A percentile compares a stretch with the other conserved stretches of the same genome.
These are phyloP conservation scores for Phoxinus dragarum DNA, from an alignment of 2,797 vertebrate genomes.

Conservation along the genomic window DNA sequence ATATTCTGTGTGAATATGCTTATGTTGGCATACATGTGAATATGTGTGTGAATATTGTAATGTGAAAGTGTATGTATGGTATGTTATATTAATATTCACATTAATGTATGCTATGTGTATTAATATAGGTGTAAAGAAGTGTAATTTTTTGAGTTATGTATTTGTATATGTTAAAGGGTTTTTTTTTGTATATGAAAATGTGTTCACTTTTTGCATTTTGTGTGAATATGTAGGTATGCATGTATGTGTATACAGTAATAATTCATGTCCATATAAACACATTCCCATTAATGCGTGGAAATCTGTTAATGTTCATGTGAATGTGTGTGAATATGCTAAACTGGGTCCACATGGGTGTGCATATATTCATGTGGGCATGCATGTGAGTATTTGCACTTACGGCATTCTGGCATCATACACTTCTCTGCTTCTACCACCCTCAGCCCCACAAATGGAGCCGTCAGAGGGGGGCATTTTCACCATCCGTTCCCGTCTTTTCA, in stretches of 20 bases:
- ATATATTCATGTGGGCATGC: background rate
- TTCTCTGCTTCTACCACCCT: constrained; percentile 93
- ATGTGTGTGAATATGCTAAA: background rate
- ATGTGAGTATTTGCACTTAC: constrained; percentile 78
- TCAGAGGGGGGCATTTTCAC: constrained; percentile 95
- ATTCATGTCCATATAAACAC: background rate
- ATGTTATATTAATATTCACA: background rate
- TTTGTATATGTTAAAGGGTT: background rate
- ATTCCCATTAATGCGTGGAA: background rate
- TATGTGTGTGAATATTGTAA: background rate
- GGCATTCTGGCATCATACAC: constrained; percentile 99
- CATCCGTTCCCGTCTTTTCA: constrained; percentile 92
- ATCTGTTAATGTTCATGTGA: background rate
- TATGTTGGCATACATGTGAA: background rate
- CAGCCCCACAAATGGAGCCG: constrained; percentile 91
- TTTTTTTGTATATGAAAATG: no score
- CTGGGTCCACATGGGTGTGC: background rate
- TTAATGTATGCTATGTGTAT: background rate
- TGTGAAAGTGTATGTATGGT: background rate
- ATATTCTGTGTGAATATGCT: background rate
- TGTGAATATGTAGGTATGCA: background rate
- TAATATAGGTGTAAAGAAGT: background rate
- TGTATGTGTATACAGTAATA: background rate
- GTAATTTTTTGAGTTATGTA: background rate
- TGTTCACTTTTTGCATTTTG: background rate